Evolutionary conservation across 2,113 vertebrate genomes (phyloP), one percentile per base, ranked within the genome.

Genomic region (Perca flavescens): DNA sequence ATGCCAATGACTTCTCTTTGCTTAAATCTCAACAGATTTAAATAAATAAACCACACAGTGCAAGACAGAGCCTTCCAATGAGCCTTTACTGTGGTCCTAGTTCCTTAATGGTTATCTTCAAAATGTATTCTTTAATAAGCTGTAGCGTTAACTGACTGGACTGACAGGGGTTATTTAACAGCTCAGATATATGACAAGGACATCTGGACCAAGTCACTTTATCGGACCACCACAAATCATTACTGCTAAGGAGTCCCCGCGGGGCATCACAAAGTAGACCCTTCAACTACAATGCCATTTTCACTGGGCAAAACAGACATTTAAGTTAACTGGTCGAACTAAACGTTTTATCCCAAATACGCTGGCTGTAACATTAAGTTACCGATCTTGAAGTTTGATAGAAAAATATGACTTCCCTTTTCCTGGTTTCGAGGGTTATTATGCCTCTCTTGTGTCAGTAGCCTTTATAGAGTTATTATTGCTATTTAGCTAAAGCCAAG

Each of bases 141-240:
- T 1, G 13, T 21, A n/a, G 19, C 1, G 1, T 8, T 14, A 36
- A 36, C 36, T 36, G 1, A 25, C 31, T 72, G 43, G 25, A 58
- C 36, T 82, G 70, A 86, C 67, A 77, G 40, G 43, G 22, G 64
- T 19, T 53, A 53, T 69, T 88, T 80, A 87, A 21, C 6, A 40
- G 53, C 16, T 25, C 28, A 70, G 74, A 86, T 90, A 83, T 73
- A 90, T 19, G 70, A 54, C 73, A 17, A 5, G 54, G 60, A 65
- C 86, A 87, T 46, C 76, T 85, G 83, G 76, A 81, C 9, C 3
- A 13, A 17, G 62, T 67, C 49, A 10, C 15, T 49, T 61, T 34
- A 43, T 57, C 57, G 34, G 34, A 47, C 60, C 63, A 66, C 19
- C 60, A 77, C 19, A 82, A 72, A 53, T 78, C 64, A 50, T 0